Evolutionary conservation across 2,888 invertebrate genomes (phyloP).

Genomic region (Lepetodrilus schrolli): DNA sequence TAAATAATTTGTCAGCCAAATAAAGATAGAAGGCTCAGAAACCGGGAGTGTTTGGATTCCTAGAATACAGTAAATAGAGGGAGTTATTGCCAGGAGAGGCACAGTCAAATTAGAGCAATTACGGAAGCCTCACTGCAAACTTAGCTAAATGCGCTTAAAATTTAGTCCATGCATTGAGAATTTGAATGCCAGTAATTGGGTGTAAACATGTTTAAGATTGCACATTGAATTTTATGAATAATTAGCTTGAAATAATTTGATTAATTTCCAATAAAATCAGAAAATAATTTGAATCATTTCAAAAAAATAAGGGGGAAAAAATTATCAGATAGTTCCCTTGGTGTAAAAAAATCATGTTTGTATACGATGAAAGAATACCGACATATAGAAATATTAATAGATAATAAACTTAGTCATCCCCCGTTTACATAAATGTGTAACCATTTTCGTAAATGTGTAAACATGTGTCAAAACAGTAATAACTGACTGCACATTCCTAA

Average conservation of each 20-base stretch:
- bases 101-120: constrained; percentile 26
- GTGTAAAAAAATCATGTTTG: too few species aligned
- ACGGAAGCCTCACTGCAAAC: neutral
- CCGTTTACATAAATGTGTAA: too few species aligned
- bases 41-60: constrained; percentile 15
- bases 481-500: too few species aligned
- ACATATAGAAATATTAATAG: too few species aligned
- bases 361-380: too few species aligned
- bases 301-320: too few species aligned
- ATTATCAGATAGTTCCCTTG: too few species aligned
- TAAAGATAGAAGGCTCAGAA: constrained; percentile 10
- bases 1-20: constrained; percentile 25
- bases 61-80: constrained; percentile 2
- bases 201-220: neutral
- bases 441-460: too few species aligned
- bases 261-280: neutral
- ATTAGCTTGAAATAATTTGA: neutral
- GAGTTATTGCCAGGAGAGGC: neutral
- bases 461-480: too few species aligned
- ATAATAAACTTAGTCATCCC: too few species aligned
- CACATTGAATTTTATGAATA: neutral
- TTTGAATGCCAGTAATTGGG: neutral
- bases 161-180: neutral
- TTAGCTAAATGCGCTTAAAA: constrained; percentile 2
- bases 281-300: too few species aligned